Conservation (phyloP, 2,888 invertebrate species). For the Lomographa bimaculata region DNA sequence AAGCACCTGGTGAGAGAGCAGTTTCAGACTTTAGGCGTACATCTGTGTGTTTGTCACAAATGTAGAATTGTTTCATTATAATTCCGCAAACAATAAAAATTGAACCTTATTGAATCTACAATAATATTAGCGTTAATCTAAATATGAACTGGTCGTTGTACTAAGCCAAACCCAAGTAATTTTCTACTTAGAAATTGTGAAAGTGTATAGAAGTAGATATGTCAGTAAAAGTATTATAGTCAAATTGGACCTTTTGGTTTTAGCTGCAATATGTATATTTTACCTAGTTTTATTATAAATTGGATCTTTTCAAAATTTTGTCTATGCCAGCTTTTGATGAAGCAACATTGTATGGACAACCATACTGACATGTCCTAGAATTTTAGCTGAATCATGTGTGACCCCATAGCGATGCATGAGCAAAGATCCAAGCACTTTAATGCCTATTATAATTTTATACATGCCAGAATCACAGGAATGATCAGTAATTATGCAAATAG, state of each 20-base stretch:
- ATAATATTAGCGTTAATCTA: too few species aligned
- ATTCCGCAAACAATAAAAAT: too few species aligned
- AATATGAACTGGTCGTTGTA: too few species aligned
- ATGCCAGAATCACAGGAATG: conserved; percentile 20
- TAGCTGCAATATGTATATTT: conserved; percentile 3
- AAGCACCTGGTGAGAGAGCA: too few species aligned
- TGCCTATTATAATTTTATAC: conserved; percentile 37
- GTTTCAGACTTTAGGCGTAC: too few species aligned
- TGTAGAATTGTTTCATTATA: too few species aligned
- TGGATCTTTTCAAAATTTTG: conserved; percentile 27
- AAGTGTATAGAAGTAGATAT: conserved; percentile 13
- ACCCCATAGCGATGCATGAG: conserved; percentile 64
- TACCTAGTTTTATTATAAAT: conserved; percentile 1
- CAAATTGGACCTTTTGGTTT: conserved; percentile 9
- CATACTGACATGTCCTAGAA: conserved; percentile 36
- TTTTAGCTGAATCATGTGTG: conserved; percentile 41
- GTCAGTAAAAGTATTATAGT: conserved; percentile 23
- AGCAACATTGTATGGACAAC: conserved; percentile 16
- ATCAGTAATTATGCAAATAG: too few species aligned
- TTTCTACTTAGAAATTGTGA: too few species aligned
- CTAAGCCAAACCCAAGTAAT: conserved; percentile 5
- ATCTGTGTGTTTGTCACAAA: too few species aligned
- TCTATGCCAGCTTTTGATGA: conserved; percentile 16
- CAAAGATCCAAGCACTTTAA: conserved; percentile 41
- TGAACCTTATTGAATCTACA: too few species aligned